These are phyloP conservation scores for Strix aluco DNA, from an alignment of 2,113 vertebrate species.

Conservation along the genomic window DNA sequence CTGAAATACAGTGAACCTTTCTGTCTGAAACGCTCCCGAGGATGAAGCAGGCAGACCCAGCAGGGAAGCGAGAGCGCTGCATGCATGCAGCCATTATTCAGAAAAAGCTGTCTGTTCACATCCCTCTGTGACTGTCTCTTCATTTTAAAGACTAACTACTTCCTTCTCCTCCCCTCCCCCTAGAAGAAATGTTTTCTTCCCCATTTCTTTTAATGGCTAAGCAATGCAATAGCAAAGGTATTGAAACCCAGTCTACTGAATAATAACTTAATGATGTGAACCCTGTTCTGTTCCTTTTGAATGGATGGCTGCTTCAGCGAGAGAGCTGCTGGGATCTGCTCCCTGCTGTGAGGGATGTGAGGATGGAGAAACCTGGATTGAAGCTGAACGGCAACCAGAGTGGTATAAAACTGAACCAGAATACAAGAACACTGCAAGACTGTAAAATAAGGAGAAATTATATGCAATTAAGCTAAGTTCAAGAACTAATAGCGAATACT, in stretches of 20 bases:
- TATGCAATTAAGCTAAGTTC: slow-evolving; percentile 21
- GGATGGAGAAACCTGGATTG: slow-evolving; percentile 7
- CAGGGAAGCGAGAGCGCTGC: not conserved
- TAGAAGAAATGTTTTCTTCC: not conserved
- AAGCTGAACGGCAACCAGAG: not conserved
- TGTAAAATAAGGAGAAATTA: not conserved
- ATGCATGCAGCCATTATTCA: not conserved
- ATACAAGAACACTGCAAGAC: not conserved
- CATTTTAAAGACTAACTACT: not conserved
- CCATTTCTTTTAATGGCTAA: not conserved
- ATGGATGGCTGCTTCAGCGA: slow-evolving; percentile 37
- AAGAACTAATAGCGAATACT: not conserved
- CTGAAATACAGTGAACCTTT: not conserved
- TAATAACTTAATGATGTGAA: slow-evolving; percentile 39
- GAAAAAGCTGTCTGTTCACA: not conserved
- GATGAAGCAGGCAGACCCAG: not conserved
- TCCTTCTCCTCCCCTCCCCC: not conserved
- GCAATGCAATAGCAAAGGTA: slow-evolving; percentile 9
- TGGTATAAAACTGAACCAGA: not conserved
- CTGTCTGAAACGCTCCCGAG: not conserved
- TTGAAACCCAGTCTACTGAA: slow-evolving; percentile 39
- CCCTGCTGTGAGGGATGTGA: slow-evolving; percentile 1
- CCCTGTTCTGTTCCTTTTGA: slow-evolving; percentile 45
- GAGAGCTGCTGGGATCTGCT: slow-evolving; percentile 36
- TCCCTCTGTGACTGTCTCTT: not conserved